phyloP scores from a whole-genome alignment of 2,888 invertebrate species.

The Limnephilus lunatus region DNA sequence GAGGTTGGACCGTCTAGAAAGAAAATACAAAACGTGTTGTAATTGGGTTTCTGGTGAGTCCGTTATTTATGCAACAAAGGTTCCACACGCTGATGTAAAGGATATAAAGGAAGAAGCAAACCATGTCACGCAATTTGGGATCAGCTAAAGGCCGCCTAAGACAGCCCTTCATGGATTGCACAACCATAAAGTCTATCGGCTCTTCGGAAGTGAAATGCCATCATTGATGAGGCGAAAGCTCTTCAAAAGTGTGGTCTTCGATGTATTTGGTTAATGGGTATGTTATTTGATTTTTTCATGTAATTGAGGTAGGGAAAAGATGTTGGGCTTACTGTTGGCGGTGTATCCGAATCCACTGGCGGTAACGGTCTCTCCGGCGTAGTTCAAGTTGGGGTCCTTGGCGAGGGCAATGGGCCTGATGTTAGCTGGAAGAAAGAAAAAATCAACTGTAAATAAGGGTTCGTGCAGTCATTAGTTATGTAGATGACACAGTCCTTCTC shows the following conservation, averaged over 20 bases:
- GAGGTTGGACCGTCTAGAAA: constrained; percentile 70
- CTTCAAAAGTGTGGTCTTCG: too few relatives aligned
- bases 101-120: not conserved
- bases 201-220: too few relatives aligned
- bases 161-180: not conserved
- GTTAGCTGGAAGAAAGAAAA: constrained; percentile 4
- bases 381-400: constrained; percentile 17
- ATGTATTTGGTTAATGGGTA: too few relatives aligned
- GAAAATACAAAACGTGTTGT: not conserved
- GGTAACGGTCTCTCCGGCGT: constrained; percentile 38
- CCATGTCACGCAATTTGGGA: not conserved
- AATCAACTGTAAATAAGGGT: not conserved
- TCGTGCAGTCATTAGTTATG: not conserved
- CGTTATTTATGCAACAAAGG: too few relatives aligned
- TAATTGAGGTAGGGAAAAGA: not conserved
- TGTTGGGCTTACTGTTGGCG: constrained; percentile 43
- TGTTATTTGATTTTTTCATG: not conserved
- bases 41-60: not conserved
- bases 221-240: too few relatives aligned
- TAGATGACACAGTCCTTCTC: too few relatives aligned
- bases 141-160: not conserved
- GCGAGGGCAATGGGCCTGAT: constrained; percentile 42
- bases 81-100: not conserved
- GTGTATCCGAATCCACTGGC: constrained; percentile 59
- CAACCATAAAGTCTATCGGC: too few relatives aligned